Evolutionary conservation across 2,888 invertebrate species (phyloP).

Genomic region (Cheilosia variabilis): DNA sequence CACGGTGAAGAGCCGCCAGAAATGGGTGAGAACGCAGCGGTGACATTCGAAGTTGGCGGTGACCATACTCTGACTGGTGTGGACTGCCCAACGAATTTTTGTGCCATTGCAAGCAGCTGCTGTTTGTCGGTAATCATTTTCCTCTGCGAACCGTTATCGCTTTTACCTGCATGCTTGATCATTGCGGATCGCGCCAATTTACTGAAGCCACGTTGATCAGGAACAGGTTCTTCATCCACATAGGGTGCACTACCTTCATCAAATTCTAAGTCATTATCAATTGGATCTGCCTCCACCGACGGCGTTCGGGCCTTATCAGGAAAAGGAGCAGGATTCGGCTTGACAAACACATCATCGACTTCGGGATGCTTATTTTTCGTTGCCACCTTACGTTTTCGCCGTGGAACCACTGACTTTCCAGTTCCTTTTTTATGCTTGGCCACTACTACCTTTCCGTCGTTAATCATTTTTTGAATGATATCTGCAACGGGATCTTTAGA

Average conservation of each 20-base stretch:
- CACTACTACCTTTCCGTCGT: constrained; percentile 85
- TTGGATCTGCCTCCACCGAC: not conserved
- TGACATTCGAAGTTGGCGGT: not conserved
- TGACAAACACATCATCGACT: not conserved
- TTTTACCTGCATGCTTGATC: constrained; percentile 78
- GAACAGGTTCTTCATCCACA: constrained; percentile 17
- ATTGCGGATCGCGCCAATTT: constrained; percentile 79
- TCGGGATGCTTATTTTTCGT: constrained; percentile 19
- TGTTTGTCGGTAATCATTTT: constrained; percentile 66
- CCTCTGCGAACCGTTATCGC: constrained; percentile 47
- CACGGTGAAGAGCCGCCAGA: constrained; percentile 79
- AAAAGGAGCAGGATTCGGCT: constrained; percentile 6
- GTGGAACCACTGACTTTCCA: constrained; percentile 73
- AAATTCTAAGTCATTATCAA: not conserved
- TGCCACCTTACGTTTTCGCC: constrained; percentile 2
- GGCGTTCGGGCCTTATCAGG: not conserved
- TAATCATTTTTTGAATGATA: constrained; percentile 82
- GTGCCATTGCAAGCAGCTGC: constrained; percentile 78
- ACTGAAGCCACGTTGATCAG: constrained; percentile 76
- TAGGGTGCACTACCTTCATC: not conserved
- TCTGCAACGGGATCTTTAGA: constrained; percentile 79
- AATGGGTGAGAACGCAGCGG: constrained; percentile 77
- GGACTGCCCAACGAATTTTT: constrained; percentile 78
- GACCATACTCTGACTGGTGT: constrained; percentile 78
- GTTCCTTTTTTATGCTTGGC: constrained; percentile 85